Percentiles rank a stretch among this genome's conserved stretches.
These are phyloP conservation scores for Rhagologus leucostigma DNA, from an alignment of 2,113 vertebrate species.

Conservation along the genomic window DNA sequence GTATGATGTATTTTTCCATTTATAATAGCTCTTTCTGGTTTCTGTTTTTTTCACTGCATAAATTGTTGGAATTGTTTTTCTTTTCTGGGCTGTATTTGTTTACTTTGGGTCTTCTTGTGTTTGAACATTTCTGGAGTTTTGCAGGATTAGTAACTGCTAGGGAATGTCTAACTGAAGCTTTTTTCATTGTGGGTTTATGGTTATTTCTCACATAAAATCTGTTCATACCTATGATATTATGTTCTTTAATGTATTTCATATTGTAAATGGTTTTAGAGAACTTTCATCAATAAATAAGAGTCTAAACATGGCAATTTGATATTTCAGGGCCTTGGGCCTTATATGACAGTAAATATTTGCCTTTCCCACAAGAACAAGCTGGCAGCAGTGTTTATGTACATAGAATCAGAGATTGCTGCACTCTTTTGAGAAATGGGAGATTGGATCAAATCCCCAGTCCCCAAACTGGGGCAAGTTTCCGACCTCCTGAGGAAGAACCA, in stretches of 20 bases:
- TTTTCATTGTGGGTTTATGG: not conserved
- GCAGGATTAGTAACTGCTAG: not conserved
- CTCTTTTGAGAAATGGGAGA: not conserved
- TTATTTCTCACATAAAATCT: not conserved
- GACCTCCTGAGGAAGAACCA: not conserved
- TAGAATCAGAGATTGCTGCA: not conserved
- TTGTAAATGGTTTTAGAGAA: not conserved
- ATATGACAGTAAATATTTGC: not conserved
- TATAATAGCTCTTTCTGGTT: not conserved
- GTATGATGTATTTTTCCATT: not conserved
- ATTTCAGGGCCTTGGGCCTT: not conserved
- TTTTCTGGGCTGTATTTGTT: not conserved
- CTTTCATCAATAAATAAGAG: not conserved
- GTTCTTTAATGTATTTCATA: not conserved
- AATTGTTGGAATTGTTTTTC: not conserved
- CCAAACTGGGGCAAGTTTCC: not conserved
- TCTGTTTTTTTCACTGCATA: not conserved
- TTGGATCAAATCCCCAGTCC: not conserved
- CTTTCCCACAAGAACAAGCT: not conserved
- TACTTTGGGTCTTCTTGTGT: not conserved
- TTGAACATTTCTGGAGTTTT: not conserved
- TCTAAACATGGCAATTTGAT: not conserved
- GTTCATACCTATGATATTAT: not conserved
- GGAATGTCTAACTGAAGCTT: not conserved
- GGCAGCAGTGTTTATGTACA: not conserved